Evolutionary conservation across 2,797 vertebrate genomes (phyloP), one percentile per base, ranked within the genome.

Genomic region (Tenualosa thibaudeaui): DNA sequence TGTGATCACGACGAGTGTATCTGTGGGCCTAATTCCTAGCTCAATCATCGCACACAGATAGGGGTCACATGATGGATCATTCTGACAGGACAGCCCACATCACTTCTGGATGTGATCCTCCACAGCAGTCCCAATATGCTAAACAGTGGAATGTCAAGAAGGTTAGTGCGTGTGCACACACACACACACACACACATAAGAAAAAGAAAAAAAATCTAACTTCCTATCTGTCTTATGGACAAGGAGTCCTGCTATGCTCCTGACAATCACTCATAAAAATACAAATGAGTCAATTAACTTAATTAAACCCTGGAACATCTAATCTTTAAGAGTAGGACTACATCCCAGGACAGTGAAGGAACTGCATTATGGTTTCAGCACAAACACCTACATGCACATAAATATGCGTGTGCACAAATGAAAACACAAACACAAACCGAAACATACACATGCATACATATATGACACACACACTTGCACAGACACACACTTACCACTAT

Each of bases 201-300:
- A 75, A 12, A 49, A 8, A 8, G 7, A 49, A 43, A 40, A 19
- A 40, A 43, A 46, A 78, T 78, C 71, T 92, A 92, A 94, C 91
- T 93, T 90, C 93, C 93, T 93, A 92, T 95, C 92, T 91, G 92
- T 91, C 93, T 93, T 94, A 81, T 93, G 92, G 96, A 96, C 88
- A 90, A 94, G 93, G 96, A 95, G 95, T 97, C 95, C 95, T 88
- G 92, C 92, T 88, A 90, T 94, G 91, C 92, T 97, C 97, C 97
- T 92, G 91, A 96, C 95, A 94, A 94, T 96, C 95, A 95, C 91
- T 94, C 96, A 96, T 95, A 94, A 95, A 97, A 97, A 97, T 96
- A 96, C 94, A 97, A 96, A 95, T 93, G 91, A 94, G 96, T 96
- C 96, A 96, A 98, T 98, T 97, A 96, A 94, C 95, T 95, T 96